Percentiles rank a stretch among this genome's conserved stretches.
Conservation (phyloP, 2,113 vertebrate species). For the Sebastes schlegelii region DNA sequence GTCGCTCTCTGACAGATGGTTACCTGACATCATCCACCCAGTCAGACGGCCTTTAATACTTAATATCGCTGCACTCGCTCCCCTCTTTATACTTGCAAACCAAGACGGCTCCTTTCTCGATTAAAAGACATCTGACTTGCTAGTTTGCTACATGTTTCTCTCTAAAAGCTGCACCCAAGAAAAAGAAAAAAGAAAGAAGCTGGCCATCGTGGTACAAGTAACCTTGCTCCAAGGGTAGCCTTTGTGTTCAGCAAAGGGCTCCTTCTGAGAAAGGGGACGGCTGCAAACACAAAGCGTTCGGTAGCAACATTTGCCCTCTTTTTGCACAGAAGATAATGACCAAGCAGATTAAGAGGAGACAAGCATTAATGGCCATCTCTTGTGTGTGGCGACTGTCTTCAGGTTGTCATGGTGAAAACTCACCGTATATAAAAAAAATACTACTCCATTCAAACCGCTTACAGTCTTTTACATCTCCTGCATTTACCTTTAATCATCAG, state of each 20-base stretch:
- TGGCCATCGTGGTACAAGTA: slow-evolving; percentile 61
- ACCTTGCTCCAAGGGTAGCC: slow-evolving; percentile 77
- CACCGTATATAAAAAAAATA: not conserved
- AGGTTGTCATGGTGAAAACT: slow-evolving; percentile 67
- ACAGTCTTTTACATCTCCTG: slow-evolving; percentile 42
- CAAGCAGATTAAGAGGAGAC: slow-evolving; percentile 64
- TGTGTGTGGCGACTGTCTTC: slow-evolving; percentile 44
- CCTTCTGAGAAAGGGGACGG: slow-evolving; percentile 52
- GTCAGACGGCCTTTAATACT: slow-evolving; percentile 69
- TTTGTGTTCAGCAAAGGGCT: slow-evolving; percentile 69
- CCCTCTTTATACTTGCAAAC: slow-evolving; percentile 42
- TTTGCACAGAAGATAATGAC: slow-evolving; percentile 69
- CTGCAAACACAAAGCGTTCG: slow-evolving; percentile 55
- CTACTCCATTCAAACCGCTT: slow-evolving; percentile 4
- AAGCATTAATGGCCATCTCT: slow-evolving; percentile 57
- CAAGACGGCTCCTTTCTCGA: slow-evolving; percentile 50
- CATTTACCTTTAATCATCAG: slow-evolving; percentile 53
- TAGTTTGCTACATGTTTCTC: slow-evolving; percentile 37
- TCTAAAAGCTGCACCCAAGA: slow-evolving; percentile 45
- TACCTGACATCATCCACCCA: slow-evolving; percentile 77
- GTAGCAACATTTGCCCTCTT: slow-evolving; percentile 68
- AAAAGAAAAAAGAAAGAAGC: slow-evolving; percentile 30
- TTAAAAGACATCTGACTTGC: slow-evolving; percentile 42
- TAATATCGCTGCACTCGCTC: slow-evolving; percentile 54
- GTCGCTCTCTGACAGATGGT: slow-evolving; percentile 74